phyloP scores from a whole-genome alignment of 92 coral and sea anemone genomes.

The Bergia puertoricense region DNA sequence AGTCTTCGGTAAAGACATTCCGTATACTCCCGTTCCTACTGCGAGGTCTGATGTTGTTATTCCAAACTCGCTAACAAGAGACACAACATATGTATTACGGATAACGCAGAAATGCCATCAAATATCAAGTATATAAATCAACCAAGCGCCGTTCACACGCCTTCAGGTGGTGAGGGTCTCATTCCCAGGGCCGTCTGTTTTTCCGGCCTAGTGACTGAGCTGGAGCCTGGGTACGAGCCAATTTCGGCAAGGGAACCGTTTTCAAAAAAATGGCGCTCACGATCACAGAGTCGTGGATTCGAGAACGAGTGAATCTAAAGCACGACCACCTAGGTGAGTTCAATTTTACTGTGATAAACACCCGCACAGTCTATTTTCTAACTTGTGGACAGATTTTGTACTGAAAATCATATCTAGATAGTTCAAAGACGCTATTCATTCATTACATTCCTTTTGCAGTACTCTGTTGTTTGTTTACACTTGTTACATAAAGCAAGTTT shows the following conservation, averaged over 20 bases:
- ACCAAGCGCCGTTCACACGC: too few species aligned
- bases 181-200: not conserved
- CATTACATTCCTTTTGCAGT: not conserved
- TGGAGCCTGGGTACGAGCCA: conserved; percentile 48
- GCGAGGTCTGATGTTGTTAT: too few species aligned
- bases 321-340: conserved; percentile 94
- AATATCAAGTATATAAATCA: too few species aligned
- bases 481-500: not conserved
- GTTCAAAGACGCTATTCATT: not conserved
- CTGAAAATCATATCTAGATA: not conserved
- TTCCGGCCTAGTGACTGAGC: not conserved
- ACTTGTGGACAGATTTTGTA: not conserved
- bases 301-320: conserved; percentile 92
- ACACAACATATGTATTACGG: too few species aligned
- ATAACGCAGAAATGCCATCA: too few species aligned
- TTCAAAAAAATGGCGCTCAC: conserved; percentile 99
- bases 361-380: not conserved
- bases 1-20: too few species aligned
- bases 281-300: conserved; percentile 87
- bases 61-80: too few species aligned
- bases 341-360: not conserved
- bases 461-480: not conserved
- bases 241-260: conserved; percentile 17
- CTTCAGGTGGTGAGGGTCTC: not conserved
- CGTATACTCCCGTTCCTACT: too few species aligned